phyloP scores from a whole-genome alignment of 2,888 invertebrate genomes.

The Calameuta idolon region DNA sequence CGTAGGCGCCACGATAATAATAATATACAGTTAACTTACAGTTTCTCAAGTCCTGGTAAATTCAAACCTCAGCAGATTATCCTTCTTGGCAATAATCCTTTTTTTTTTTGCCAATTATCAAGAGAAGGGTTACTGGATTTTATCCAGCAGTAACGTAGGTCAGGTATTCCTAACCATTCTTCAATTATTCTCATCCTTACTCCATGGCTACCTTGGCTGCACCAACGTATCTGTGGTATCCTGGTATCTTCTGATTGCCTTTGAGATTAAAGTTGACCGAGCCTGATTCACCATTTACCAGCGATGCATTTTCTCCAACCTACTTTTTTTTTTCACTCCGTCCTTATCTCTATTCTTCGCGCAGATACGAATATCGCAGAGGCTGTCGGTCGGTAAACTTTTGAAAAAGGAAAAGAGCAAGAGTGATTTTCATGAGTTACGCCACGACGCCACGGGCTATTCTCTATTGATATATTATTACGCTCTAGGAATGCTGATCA shows the following conservation, averaged over 20 bases:
- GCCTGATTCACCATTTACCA: background rate
- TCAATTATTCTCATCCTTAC: background rate
- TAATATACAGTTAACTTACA: background rate
- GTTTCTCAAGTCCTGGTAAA: background rate
- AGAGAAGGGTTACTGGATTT: background rate
- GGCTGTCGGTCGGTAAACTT: background rate
- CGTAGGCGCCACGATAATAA: background rate
- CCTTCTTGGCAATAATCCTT: background rate
- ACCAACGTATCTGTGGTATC: background rate
- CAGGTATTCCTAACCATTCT: slow-evolving; percentile 14
- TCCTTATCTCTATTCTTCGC: background rate
- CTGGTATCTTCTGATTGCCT: background rate
- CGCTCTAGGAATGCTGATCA: background rate
- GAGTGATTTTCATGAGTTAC: background rate
- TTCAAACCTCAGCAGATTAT: background rate
- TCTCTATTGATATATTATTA: background rate
- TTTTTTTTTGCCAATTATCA: background rate
- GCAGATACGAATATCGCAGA: background rate
- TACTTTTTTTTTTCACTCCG: background rate
- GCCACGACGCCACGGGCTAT: background rate
- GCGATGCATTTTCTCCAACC: background rate
- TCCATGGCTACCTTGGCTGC: background rate
- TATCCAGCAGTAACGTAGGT: slow-evolving; percentile 22
- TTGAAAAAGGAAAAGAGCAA: background rate
- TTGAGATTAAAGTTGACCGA: background rate